These are phyloP conservation scores for Bombylius discolor DNA, from an alignment of 2,888 invertebrate genomes.

Conservation along the genomic window DNA sequence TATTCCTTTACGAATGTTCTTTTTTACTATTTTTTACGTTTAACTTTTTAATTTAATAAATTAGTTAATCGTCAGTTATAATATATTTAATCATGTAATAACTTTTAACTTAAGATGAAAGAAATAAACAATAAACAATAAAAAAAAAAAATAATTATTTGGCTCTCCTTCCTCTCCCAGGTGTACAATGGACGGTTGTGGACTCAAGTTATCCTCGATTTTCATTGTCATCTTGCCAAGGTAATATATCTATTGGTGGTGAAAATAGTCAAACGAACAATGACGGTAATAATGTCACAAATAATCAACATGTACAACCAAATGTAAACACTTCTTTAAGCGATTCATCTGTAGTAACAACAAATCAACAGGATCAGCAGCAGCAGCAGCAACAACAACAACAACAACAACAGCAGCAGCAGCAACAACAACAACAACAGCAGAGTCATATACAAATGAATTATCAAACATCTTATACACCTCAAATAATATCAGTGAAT, in stretches of 20 bases:
- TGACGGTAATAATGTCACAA: constrained; percentile 35
- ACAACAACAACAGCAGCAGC: constrained; percentile 22
- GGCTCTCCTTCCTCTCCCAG: constrained; percentile 49
- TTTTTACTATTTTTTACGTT: constrained; percentile 7
- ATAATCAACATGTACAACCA: constrained; percentile 22
- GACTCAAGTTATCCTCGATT: constrained; percentile 68
- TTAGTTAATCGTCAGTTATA: too few species aligned
- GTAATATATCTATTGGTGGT: constrained; percentile 36
- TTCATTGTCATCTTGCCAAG: constrained; percentile 52
- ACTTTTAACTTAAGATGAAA: background rate
- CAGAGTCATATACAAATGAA: constrained; percentile 21
- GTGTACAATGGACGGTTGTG: constrained; percentile 76
- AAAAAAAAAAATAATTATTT: constrained; percentile 13
- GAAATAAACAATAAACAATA: background rate
- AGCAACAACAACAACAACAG: constrained; percentile 18
- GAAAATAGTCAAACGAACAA: constrained; percentile 27
- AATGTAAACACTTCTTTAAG: constrained; percentile 19
- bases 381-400: constrained; percentile 21
- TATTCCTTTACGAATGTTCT: background rate
- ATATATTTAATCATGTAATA: too few species aligned
- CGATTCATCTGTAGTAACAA: constrained; percentile 18
- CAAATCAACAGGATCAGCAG: constrained; percentile 16
- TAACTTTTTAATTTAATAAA: constrained; percentile 10
- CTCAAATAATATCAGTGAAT: constrained; percentile 37
- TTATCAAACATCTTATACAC: constrained; percentile 27